Conservation (phyloP, 1,140 invertebrate species). For the Zaprionus africanus region DNA sequence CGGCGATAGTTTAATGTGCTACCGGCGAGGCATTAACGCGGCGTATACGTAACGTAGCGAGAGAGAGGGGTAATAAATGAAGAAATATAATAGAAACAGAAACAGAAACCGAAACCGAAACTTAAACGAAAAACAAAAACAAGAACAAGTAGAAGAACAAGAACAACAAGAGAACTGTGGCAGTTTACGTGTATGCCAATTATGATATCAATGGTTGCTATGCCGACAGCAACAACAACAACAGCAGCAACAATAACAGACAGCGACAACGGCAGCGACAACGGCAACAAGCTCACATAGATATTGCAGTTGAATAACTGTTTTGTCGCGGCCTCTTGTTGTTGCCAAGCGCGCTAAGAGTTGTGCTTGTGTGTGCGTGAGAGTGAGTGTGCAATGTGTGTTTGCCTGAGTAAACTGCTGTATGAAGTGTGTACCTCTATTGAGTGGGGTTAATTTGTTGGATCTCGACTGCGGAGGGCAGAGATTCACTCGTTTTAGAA, state of each 20-base stretch:
- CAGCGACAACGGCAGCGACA: not conserved
- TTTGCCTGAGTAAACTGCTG: constrained; percentile 36
- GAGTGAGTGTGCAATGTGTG: not conserved
- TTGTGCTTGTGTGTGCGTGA: constrained; percentile 14
- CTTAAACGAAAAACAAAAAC: constrained; percentile 10
- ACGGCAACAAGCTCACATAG: constrained; percentile 28
- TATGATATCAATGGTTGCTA: constrained; percentile 74
- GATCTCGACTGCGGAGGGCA: not conserved
- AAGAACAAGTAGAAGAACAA: not conserved
- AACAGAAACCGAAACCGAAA: constrained; percentile 3
- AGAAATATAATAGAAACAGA: not conserved
- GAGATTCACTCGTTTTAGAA: not conserved
- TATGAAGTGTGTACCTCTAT: constrained; percentile 42
- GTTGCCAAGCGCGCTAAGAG: constrained; percentile 58
- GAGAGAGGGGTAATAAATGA: constrained; percentile 13
- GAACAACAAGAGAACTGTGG: constrained; percentile 39
- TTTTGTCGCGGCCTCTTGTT: constrained; percentile 29
- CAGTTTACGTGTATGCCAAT: constrained; percentile 65
- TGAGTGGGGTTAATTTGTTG: constrained; percentile 25
- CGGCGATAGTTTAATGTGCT: constrained; percentile 18
- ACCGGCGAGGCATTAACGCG: not conserved
- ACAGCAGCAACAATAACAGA: constrained; percentile 1
- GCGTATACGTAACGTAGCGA: constrained; percentile 11
- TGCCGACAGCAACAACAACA: constrained; percentile 28
- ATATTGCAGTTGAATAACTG: constrained; percentile 66